phyloP scores from a whole-genome alignment of 2,113 vertebrate genomes.

The Sinosuthora webbiana region DNA sequence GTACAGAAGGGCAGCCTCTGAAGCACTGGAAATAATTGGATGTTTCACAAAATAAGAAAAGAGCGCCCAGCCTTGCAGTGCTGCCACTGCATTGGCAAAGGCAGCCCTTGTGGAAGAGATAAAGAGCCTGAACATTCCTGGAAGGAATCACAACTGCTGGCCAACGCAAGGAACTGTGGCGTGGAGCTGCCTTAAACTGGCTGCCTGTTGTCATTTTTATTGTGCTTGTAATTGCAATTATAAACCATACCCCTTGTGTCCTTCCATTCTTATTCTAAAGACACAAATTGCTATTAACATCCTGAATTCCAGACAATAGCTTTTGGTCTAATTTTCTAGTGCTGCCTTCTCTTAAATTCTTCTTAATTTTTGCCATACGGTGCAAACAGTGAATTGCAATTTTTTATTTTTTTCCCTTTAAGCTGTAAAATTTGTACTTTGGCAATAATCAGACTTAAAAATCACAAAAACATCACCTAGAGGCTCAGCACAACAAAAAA shows the following conservation, averaged over 20 bases:
- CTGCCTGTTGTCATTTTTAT: slow-evolving; percentile 20
- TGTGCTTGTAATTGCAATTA: slow-evolving; percentile 14
- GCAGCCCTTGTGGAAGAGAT: slow-evolving; percentile 37
- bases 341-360: neutral
- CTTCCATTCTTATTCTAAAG: neutral
- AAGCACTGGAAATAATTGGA: slow-evolving; percentile 28
- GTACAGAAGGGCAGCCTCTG: slow-evolving; percentile 7
- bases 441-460: neutral
- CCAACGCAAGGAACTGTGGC: neutral
- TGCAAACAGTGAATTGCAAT: neutral
- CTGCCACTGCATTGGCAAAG: neutral
- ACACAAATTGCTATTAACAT: neutral
- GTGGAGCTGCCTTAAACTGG: neutral
- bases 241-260: neutral
- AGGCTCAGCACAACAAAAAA: neutral
- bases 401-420: neutral
- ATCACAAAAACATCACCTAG: neutral
- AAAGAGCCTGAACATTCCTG: neutral
- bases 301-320: neutral
- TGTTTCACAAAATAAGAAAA: neutral
- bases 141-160: slow-evolving; percentile 42
- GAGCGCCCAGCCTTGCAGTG: neutral
- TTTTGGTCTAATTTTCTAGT: neutral
- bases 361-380: neutral
- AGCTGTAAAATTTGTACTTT: neutral